These are phyloP conservation scores for Morbakka virulenta DNA, from an alignment of 30 jellyfish, hydroid and myxozoan species.

Conservation along the genomic window DNA sequence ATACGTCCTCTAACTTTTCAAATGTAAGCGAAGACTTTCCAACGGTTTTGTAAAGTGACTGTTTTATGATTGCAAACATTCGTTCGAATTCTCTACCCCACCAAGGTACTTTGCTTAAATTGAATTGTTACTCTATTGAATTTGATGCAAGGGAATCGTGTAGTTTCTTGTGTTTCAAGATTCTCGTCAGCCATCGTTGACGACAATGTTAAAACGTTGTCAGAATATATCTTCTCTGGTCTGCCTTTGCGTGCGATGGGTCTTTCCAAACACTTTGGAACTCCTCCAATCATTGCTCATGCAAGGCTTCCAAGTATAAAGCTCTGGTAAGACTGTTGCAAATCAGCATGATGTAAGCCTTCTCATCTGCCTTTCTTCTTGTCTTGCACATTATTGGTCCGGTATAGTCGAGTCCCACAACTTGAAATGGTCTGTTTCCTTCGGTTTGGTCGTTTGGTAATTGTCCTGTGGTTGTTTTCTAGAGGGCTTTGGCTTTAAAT, in stretches of 20 bases:
- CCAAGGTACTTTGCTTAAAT: conserved; percentile 1
- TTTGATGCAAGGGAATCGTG: too few species aligned
- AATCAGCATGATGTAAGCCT: conserved; percentile 18
- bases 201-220: too few species aligned
- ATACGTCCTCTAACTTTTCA: conserved; percentile 8
- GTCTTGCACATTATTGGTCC: conserved; percentile 15
- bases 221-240: too few species aligned
- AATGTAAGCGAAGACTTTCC: conserved; percentile 1
- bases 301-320: conserved; percentile 10
- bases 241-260: too few species aligned
- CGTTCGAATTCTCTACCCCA: conserved; percentile 34
- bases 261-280: too few species aligned
- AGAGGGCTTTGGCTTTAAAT: conserved; percentile 6
- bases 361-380: not conserved
- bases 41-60: conserved; percentile 20
- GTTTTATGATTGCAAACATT: not conserved
- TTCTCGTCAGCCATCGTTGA: too few species aligned
- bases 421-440: not conserved
- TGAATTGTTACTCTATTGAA: too few species aligned
- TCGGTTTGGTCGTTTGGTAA: conserved; percentile 12
- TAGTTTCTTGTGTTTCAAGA: too few species aligned
- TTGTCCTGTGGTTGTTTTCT: not conserved
- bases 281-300: too few species aligned
- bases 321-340: conserved; percentile 12
- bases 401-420: conserved; percentile 32